Evolutionary conservation across 2,888 invertebrate species (phyloP).

Genomic region (Emesis furor): DNA sequence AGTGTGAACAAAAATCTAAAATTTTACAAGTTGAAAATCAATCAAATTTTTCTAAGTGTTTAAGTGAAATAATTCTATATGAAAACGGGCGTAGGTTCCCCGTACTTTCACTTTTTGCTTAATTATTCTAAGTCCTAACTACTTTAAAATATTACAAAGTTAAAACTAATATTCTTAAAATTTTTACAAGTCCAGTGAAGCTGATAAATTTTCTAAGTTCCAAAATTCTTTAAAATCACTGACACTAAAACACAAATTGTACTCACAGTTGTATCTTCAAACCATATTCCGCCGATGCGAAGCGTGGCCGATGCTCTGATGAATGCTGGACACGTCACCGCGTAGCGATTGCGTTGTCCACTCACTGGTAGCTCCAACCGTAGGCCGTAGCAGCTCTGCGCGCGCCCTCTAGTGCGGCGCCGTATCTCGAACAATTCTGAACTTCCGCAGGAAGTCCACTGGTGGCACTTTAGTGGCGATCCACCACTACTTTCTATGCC

Average conservation of each 20-base stretch:
- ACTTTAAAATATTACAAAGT: background rate
- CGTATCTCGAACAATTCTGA: background rate
- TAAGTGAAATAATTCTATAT: background rate
- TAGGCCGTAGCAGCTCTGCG: conserved; percentile 97
- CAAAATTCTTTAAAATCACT: background rate
- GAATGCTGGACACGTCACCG: background rate
- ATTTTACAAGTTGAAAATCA: background rate
- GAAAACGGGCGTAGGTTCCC: conserved; percentile 1
- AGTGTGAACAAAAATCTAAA: background rate
- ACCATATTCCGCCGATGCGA: background rate
- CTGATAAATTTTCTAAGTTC: background rate
- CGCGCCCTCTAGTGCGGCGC: conserved; percentile 94
- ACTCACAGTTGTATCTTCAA: conserved; percentile 17
- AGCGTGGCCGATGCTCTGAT: background rate
- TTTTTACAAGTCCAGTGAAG: background rate
- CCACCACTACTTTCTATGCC: conserved; percentile 6
- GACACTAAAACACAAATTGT: background rate
- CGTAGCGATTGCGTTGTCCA: background rate
- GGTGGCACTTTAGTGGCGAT: conserved; percentile 3
- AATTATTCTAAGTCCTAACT: background rate
- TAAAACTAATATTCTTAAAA: background rate
- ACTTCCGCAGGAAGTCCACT: conserved; percentile 2
- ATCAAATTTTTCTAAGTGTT: conserved; percentile 1
- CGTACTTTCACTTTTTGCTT: background rate
- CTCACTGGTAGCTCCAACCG: conserved; percentile 91